Evolutionary conservation across 2,888 invertebrate species (phyloP).

Genomic region (Cylloceria caligata): DNA sequence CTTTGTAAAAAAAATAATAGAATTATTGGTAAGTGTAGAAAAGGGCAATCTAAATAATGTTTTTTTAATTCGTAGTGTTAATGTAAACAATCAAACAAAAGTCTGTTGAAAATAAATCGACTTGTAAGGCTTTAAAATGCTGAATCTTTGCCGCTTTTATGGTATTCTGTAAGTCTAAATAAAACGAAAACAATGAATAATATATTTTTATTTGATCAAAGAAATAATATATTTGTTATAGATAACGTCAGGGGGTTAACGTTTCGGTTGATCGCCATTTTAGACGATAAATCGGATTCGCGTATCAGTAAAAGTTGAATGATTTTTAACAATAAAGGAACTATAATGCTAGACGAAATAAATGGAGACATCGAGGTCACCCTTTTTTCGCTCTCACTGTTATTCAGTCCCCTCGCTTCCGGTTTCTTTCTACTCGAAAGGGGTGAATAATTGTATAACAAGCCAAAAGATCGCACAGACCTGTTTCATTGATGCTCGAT

Average conservation of each 20-base stretch:
- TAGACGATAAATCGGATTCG: not conserved
- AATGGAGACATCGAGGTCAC: no score
- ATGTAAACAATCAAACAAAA: not conserved
- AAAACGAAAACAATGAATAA: no score
- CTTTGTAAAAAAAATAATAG: not conserved
- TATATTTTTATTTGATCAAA: no score
- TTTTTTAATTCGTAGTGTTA: not conserved
- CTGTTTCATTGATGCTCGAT: not conserved
- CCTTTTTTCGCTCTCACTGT: no score
- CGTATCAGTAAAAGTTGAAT: not conserved
- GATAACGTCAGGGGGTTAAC: not conserved
- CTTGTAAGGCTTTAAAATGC: not conserved
- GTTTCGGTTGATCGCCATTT: not conserved
- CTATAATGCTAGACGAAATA: no score
- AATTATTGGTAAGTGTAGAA: not conserved
- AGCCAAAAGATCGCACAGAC: constrained; percentile 4
- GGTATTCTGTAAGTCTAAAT: no score
- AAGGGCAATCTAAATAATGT: not conserved
- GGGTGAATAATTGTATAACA: constrained; percentile 22
- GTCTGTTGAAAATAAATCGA: not conserved
- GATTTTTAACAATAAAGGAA: no score
- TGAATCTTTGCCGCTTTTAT: no score
- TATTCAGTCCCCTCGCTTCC: not conserved
- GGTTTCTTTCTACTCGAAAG: constrained; percentile 8
- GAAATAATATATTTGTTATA: no score